A percentile compares a stretch with the other conserved stretches of the same genome.
Conservation (phyloP, 2,888 invertebrate genomes). For the Drosophila diplacantha region DNA sequence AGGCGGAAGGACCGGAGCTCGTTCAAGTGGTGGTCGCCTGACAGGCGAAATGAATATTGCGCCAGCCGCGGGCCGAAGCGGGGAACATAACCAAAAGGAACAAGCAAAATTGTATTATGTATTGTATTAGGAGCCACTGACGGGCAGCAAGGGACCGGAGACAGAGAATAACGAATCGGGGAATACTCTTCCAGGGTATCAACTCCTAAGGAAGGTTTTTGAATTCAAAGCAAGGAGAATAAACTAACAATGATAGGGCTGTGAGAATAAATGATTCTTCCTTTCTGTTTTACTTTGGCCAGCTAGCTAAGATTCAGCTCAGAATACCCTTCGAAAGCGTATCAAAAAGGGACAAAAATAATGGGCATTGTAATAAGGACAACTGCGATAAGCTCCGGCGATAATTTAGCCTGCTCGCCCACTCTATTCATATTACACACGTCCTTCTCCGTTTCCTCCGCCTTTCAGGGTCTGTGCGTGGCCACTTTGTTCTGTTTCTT, state of each 20-base stretch:
- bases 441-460: neutral
- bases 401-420: constrained; percentile 23
- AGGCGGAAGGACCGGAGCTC: constrained; percentile 8
- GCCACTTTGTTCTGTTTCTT: constrained; percentile 95
- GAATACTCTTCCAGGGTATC: neutral
- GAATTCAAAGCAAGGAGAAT: neutral
- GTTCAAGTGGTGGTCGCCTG: constrained; percentile 25
- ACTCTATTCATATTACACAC: constrained; percentile 4
- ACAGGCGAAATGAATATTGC: constrained; percentile 32
- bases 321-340: constrained; percentile 3
- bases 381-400: constrained; percentile 23
- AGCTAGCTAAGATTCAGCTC: neutral
- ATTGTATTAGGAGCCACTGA: constrained; percentile 25
- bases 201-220: neutral
- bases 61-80: neutral
- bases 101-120: constrained; percentile 34
- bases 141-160: neutral
- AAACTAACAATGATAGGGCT: neutral
- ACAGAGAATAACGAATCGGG: neutral
- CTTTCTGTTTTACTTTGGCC: neutral
- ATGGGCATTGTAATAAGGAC: constrained; percentile 31
- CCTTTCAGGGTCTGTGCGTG: constrained; percentile 91
- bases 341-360: constrained; percentile 19
- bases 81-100: constrained; percentile 17
- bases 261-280: too few species aligned